Conservation (phyloP, 2,113 vertebrate species). For the Gavia stellata region DNA sequence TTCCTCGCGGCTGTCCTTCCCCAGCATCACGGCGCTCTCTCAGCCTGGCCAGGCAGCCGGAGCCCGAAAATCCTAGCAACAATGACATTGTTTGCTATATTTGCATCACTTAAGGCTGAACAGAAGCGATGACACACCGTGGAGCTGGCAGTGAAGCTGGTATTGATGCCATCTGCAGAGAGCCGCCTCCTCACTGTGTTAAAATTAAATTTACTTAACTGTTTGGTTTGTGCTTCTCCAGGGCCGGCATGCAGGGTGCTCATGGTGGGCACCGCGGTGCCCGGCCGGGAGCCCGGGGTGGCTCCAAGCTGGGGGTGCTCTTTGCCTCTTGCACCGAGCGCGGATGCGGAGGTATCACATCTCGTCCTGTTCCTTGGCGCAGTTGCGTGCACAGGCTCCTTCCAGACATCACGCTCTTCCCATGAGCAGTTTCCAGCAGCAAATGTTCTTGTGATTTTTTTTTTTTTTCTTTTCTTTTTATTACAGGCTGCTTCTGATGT, state of each 20-base stretch:
- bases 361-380: not conserved
- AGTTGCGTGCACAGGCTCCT: not conserved
- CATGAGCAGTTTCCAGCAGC: slow-evolving; percentile 1
- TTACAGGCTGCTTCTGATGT: not conserved
- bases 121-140: slow-evolving; percentile 9
- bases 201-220: not conserved
- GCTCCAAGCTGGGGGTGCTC: not conserved
- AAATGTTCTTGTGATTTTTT: not conserved
- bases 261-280: accelerated
- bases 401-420: not conserved
- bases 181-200: not conserved
- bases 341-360: not conserved
- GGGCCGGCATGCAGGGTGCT: not conserved
- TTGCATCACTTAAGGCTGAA: not conserved
- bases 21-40: accelerated
- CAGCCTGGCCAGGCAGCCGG: not conserved
- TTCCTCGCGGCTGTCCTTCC: not conserved
- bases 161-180: slow-evolving; percentile 46
- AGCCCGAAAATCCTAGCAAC: slow-evolving; percentile 26
- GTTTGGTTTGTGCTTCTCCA: not conserved
- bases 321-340: accelerated
- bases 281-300: accelerated
- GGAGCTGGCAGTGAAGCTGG: not conserved
- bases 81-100: slow-evolving; percentile 30
- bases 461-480: not conserved